Evolutionary conservation across 35 echinoderm and acorn worm species (phyloP).

Genomic region (Apostichopus japonicus): DNA sequence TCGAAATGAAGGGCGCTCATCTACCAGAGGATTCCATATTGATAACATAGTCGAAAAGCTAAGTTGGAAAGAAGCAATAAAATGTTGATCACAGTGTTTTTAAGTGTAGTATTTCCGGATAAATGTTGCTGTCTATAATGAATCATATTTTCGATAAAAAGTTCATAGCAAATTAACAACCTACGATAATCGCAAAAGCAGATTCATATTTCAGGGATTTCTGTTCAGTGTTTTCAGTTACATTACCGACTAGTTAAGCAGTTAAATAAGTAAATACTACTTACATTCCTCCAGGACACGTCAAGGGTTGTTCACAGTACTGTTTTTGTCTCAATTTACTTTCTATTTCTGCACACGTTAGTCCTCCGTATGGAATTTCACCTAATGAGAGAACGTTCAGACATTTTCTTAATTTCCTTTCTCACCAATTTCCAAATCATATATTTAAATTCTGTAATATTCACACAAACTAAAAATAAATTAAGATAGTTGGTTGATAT

Average conservation of each 20-base stretch:
- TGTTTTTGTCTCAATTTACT: background rate
- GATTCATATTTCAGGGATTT: background rate
- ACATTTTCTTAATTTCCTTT: background rate
- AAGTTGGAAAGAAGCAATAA: background rate
- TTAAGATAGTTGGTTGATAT: background rate
- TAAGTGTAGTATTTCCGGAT: background rate
- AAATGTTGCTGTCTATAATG: too few species aligned
- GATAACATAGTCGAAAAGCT: background rate
- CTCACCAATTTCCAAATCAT: background rate
- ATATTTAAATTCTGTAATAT: background rate
- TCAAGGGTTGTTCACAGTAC: slow-evolving; percentile 18
- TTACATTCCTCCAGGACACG: slow-evolving; percentile 23
- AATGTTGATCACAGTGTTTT: background rate
- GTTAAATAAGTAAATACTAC: background rate
- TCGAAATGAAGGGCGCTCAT: background rate
- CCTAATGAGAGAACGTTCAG: background rate
- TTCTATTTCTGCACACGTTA: slow-evolving; percentile 25
- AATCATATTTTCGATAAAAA: background rate
- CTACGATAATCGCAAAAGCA: background rate
- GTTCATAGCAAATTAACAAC: background rate
- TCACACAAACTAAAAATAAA: background rate
- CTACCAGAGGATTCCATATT: background rate
- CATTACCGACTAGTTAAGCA: background rate
- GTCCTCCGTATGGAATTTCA: slow-evolving; percentile 22
- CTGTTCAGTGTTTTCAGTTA: background rate